Evolutionary conservation across 2,113 vertebrate species (phyloP), one percentile per base, ranked within the genome.

Genomic region (Zingel zingel): DNA sequence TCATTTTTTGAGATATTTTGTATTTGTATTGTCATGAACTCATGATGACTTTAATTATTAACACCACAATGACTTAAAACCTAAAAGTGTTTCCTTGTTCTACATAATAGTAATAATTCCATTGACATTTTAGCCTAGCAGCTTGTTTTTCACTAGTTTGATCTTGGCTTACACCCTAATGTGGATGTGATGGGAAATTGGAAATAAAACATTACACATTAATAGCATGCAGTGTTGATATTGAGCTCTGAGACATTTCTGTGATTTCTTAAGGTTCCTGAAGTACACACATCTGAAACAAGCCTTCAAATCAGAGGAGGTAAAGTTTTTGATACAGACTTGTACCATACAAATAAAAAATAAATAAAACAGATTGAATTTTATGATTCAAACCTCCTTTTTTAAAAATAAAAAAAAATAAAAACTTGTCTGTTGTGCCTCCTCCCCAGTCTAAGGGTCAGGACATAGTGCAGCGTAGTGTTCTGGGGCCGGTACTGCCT

Each of bases 231-330:
- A 54, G 14, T 67, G 5, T 56, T 80, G 43, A 64, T 64, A 18
- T 33, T 68, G 16, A 65, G 15, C 14, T 58, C 51, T 70, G 19
- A 36, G 7, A 74, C n/a, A 21, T 76, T 45, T 4, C 16, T 89
- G 5, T 66, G 36, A 3, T 87, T 77, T 85, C 61, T 66, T 18
- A 23, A 99, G 98, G 91, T 99, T 99, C 95, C 91, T 99, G 94
- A 99, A 99, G 90, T 98, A 99, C 82, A 97, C 97, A 27, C 98
- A 99, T 84, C 94, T 97, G 59, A 99, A 99, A 81, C 98, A 99
- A 92, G 98, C 98, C 86, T 99, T 99, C 94, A 99, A 96, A 89
- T 98, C 98, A 88, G 98, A 99, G 91, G 98, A 99, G 96, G 98
- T 99, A 92, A 76, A 14, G 16, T 50, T 51, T 21, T n/a, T 21